These are phyloP conservation scores for Indicator indicator DNA, from an alignment of 2,113 vertebrate species.

Conservation along the genomic window DNA sequence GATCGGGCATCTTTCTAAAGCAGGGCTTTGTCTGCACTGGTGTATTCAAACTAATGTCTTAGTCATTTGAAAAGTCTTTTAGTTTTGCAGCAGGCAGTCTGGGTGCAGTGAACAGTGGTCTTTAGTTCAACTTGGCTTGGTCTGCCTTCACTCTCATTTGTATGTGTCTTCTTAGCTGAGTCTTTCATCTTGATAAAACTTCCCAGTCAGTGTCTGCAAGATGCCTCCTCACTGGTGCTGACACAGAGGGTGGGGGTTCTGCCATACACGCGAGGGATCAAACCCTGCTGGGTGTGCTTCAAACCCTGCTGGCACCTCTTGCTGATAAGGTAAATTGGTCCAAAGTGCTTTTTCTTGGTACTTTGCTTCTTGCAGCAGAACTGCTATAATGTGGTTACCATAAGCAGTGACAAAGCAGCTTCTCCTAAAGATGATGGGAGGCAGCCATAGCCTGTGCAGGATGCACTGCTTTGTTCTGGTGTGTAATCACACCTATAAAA, in stretches of 20 bases:
- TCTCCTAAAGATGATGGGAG: neutral
- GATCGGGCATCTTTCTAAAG: neutral
- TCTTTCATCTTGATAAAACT: neutral
- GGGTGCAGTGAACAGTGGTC: neutral
- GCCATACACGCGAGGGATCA: neutral
- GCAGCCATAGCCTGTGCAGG: neutral
- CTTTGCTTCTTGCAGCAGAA: neutral
- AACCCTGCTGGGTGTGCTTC: neutral
- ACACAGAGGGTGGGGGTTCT: neutral
- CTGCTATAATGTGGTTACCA: neutral
- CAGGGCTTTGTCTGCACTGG: neutral
- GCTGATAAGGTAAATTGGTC: neutral
- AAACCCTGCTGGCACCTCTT: neutral
- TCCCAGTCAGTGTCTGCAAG: neutral
- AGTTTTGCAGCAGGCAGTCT: neutral
- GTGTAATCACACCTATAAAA: neutral
- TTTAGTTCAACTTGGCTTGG: neutral
- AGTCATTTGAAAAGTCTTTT: neutral
- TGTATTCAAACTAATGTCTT: neutral
- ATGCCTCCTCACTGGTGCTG: neutral
- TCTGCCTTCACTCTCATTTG: neutral
- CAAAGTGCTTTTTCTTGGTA: neutral
- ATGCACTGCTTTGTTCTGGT: neutral
- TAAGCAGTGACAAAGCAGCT: neutral
- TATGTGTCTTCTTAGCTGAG: neutral